phyloP scores from a whole-genome alignment of 37 sponge, comb jelly and placozoan species.

The Amphimedon queenslandica region DNA sequence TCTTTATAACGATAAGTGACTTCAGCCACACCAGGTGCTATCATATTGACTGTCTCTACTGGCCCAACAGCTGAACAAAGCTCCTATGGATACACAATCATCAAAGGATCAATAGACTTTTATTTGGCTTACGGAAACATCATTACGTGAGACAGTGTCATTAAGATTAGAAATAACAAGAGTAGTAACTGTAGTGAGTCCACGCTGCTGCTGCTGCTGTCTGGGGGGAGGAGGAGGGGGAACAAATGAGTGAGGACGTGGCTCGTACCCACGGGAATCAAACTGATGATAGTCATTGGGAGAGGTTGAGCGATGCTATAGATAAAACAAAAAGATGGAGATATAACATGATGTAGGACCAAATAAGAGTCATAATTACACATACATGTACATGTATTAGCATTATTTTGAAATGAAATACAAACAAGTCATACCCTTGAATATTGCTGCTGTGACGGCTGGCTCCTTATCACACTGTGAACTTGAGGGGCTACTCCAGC shows the following conservation, averaged over 20 bases:
- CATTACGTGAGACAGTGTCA: conserved; percentile 75
- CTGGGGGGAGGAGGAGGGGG: background rate
- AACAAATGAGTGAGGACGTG: background rate
- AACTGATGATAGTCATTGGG: background rate
- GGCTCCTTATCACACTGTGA: no score
- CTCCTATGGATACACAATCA: conserved; percentile 29
- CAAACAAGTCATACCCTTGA: no score
- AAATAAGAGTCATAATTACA: no score
- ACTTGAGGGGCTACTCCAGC: background rate
- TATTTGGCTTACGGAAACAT: conserved; percentile 55
- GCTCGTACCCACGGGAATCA: background rate
- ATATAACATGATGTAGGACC: no score
- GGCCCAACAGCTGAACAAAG: conserved; percentile 74
- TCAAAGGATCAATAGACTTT: background rate
- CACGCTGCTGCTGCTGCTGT: conserved; percentile 5
- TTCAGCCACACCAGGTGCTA: conserved; percentile 72
- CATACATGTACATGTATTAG: no score
- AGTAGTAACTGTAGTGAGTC: conserved; percentile 63
- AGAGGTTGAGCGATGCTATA: conserved; percentile 5
- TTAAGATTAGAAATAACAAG: conserved; percentile 76
- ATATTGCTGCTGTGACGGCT: no score
- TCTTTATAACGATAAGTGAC: conserved; percentile 76
- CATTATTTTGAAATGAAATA: no score
- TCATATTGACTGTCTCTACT: conserved; percentile 50
- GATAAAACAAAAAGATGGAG: background rate